Percentiles rank a stretch among this genome's conserved stretches.
phyloP scores from a whole-genome alignment of 2,113 vertebrate species.

The Zosterops pallidus region DNA sequence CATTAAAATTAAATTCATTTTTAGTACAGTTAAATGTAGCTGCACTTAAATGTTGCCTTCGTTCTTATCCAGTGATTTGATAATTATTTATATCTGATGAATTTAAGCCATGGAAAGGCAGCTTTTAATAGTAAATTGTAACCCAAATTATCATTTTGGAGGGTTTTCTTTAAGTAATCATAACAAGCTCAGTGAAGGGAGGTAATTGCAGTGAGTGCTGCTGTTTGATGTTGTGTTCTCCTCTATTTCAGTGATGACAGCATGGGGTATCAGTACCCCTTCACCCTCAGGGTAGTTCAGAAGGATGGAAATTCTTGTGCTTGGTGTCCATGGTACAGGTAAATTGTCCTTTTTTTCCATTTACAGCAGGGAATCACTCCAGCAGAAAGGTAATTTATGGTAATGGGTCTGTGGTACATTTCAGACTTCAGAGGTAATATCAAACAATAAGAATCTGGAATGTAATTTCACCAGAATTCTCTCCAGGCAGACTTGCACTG shows the following conservation, averaged over 20 bases:
- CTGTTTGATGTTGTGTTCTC: constrained; percentile 21
- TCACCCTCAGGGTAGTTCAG: constrained; percentile 92
- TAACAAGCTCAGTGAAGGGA: not conserved
- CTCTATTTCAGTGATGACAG: constrained; percentile 90
- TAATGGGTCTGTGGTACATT: not conserved
- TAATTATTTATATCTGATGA: not conserved
- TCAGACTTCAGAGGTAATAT: constrained; percentile 3
- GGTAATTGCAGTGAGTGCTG: not conserved
- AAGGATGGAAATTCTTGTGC: constrained; percentile 97
- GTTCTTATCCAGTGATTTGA: not conserved
- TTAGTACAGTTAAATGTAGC: not conserved
- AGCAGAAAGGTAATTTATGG: constrained; percentile 24
- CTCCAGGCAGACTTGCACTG: not conserved
- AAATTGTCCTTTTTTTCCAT: constrained; percentile 37
- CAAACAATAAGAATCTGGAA: constrained; percentile 14
- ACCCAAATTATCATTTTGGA: not conserved
- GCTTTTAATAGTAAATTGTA: not conserved
- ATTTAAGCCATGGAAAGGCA: not conserved
- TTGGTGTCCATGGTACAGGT: constrained; percentile 99
- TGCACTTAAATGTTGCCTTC: not conserved
- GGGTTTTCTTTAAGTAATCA: not conserved
- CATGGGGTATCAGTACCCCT: constrained; percentile 98
- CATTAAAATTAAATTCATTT: not conserved
- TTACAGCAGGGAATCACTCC: not conserved
- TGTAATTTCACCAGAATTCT: constrained; percentile 23